Evolutionary conservation across 2,888 invertebrate genomes (phyloP), one percentile per base, ranked within the genome.

Genomic region (Unio pictorum): DNA sequence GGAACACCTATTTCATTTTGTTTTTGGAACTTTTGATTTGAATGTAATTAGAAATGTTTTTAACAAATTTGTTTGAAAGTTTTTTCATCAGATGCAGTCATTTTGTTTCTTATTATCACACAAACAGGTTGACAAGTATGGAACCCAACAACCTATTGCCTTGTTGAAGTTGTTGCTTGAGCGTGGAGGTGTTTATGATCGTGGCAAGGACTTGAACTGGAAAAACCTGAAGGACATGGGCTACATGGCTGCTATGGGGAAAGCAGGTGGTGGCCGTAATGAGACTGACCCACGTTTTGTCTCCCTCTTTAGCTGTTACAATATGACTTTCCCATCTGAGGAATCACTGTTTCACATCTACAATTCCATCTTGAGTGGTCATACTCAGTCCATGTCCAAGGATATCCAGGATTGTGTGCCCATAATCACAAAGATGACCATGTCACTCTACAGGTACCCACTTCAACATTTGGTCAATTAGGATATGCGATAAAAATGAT

Each of bases 71-170:
- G 1, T 1, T 1, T 34, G 8, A 8, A 34, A 1, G 34, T 7
- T 34, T 34, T 34, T 1, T 7, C 15, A 15, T 45, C 11, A 45
- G 45, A 45, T 45, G 45, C 11, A 45, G 15, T 45, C 11, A 45
- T 45, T 45, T 45, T 45, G 45, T 45, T 15, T 45, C 3, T 45
- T 45, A 45, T 45, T 3, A 45, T 45, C 3, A 3, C 45, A 45
- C 15, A 45, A 45, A 45, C 73, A 91, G 91, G 91, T 91, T 64
- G 95, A 96, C 86, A 93, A 93, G 0, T 97, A 97, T 87, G 97
- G 97, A 0, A 97, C 96, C 0, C 97, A 97, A 86, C 97, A 97
- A 86, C 97, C 97, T 0, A 96, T 97, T 80, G 97, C 97, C 0
- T 91, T 97, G 57, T 90, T 98, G n/a, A 97, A 97, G 89, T 91